Percentiles rank a stretch among this genome's conserved stretches.
These are phyloP conservation scores for Parasteatoda tepidariorum DNA, from an alignment of 1,140 invertebrate species.

Conservation along the genomic window DNA sequence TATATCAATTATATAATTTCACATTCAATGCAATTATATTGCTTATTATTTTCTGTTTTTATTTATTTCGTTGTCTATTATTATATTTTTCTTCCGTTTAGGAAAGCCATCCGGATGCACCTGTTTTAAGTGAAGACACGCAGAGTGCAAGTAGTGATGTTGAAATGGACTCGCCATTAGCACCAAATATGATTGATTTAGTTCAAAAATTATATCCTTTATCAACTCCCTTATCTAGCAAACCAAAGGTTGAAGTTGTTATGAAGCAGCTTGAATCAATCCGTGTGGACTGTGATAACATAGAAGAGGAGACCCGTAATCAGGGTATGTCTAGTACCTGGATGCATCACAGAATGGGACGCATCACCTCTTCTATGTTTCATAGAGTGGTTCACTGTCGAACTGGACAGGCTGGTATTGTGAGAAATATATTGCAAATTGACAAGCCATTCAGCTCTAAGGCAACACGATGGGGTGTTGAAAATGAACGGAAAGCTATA, in stretches of 20 bases:
- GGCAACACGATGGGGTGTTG: background rate
- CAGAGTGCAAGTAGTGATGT: background rate
- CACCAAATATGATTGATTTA: background rate
- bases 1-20: background rate
- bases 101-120: background rate
- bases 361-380: background rate
- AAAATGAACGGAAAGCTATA: background rate
- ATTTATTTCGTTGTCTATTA: background rate
- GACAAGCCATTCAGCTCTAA: background rate
- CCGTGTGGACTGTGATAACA: background rate
- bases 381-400: background rate
- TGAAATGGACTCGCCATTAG: background rate
- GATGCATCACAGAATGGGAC: background rate
- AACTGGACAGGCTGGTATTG: background rate
- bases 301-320: background rate
- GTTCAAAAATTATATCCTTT: background rate
- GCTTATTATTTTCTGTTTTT: background rate
- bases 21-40: background rate
- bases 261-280: background rate
- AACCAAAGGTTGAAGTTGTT: background rate
- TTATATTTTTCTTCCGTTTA: background rate
- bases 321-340: background rate
- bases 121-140: background rate
- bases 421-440: background rate
- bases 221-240: background rate